phyloP scores from a whole-genome alignment of 2,888 invertebrate genomes.

The Apantesis nais region DNA sequence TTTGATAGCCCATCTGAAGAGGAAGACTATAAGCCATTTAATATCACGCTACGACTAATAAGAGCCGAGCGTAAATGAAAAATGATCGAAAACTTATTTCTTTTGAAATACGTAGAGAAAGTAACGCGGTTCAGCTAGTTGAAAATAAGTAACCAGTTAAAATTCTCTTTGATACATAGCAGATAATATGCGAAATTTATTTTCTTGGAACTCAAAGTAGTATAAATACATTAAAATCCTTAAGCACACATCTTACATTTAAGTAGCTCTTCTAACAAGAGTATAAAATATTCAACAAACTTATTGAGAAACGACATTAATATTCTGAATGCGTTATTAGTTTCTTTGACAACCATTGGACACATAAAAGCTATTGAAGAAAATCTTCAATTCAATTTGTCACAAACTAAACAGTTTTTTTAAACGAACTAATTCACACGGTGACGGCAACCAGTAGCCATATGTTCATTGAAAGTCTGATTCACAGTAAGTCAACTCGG shows the following conservation, averaged over 20 bases:
- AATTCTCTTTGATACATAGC: not conserved
- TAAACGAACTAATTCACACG: constrained; percentile 48
- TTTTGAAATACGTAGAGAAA: no score
- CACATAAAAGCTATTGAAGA: constrained; percentile 36
- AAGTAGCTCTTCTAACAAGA: constrained; percentile 3
- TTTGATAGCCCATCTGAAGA: no score
- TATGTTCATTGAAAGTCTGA: constrained; percentile 9
- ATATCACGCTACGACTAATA: no score
- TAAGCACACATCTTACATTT: not conserved
- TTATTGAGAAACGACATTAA: constrained; percentile 12
- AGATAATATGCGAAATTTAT: not conserved
- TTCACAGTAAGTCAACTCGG: constrained; percentile 14
- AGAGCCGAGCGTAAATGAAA: no score
- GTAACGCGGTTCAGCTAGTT: no score
- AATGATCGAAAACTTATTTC: no score
- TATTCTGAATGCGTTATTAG: constrained; percentile 23
- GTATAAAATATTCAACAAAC: constrained; percentile 11
- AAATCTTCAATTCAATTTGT: constrained; percentile 46
- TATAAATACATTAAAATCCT: not conserved
- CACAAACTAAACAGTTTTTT: constrained; percentile 35
- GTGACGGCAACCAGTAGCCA: constrained; percentile 24
- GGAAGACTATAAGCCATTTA: no score
- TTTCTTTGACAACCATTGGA: constrained; percentile 38
- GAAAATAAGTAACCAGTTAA: not conserved
- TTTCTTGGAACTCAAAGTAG: not conserved